Percentiles rank a stretch among this genome's conserved stretches.
These are phyloP conservation scores for Bos indicus DNA, from an alignment of 2,113 vertebrate species.

Conservation along the genomic window DNA sequence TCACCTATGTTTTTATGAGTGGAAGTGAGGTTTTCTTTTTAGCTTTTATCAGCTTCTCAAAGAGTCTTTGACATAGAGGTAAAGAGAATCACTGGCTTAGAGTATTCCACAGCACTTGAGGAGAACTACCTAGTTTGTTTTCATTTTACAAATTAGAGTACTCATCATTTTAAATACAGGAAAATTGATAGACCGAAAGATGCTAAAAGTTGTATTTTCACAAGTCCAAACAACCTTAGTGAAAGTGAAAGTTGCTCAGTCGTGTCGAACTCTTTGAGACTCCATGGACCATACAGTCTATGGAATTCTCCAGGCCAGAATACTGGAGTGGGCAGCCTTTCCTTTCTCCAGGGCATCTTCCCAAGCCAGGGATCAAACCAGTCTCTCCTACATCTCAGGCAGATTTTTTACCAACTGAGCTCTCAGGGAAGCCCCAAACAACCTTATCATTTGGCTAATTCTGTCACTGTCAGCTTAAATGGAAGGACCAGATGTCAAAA, in stretches of 20 bases:
- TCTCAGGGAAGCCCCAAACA: background rate
- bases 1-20: background rate
- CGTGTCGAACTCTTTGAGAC: background rate
- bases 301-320: background rate
- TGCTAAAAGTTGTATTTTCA: background rate
- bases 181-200: background rate
- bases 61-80: background rate
- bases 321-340: background rate
- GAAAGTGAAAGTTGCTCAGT: background rate
- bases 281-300: background rate
- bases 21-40: background rate
- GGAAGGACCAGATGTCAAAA: background rate
- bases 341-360: background rate
- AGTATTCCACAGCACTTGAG: background rate
- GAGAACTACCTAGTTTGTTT: background rate
- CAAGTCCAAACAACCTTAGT: background rate
- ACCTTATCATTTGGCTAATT: background rate
- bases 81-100: background rate
- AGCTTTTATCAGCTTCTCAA: background rate
- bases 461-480: background rate
- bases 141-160: background rate
- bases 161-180: conserved; percentile 1
- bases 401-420: background rate
- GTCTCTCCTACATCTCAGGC: background rate
- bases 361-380: background rate